Evolutionary conservation across 2,113 vertebrate genomes (phyloP), one percentile per base, ranked within the genome.

Genomic region (Rhegmatorhina hoffmannsi): DNA sequence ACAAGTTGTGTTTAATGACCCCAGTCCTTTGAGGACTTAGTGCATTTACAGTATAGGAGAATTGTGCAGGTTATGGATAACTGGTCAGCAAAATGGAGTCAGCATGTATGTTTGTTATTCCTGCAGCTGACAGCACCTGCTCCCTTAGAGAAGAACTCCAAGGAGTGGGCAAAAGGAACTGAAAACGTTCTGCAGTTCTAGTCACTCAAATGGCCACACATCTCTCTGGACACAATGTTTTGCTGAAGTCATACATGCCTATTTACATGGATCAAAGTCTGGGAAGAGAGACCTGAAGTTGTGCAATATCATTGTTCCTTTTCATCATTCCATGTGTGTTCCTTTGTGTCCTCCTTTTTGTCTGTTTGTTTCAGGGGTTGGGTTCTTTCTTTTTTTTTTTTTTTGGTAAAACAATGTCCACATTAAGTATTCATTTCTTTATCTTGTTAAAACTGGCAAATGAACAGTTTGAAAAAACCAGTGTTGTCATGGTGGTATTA

Each of bases 271-370:
- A 97, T 95, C 92, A 96, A 94, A 81, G 96, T 94, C 94, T 92
- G 95, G 81, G 94, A 96, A 81, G 95, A 97, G 96, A 98, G 75
- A 96, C 50, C 90, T 96, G 92, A 97, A 97, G 93, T 97, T 98
- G 98, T 98, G 98, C 97, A 97, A 97, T 98, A 98, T 97, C 97
- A 68, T 76, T 95, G 94, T 91, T 97, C 84, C 93, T 96, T 96
- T 94, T 96, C 94, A 96, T 96, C 85, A 95, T 97, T 97, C 94
- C 96, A 90, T 95, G 47, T 95, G 94, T 96, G 73, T 96, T 98
- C 96, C 91, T 94, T 96, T 94, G 59, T 90, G 75, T 94, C 96
- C 59, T 95, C 33, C 55, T 67, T 64, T 78, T 85, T 90, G 62
- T 89, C 84, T 78, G 56, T 78, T 29, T 90, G 55, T 56, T 90